Evolutionary conservation across 2,888 invertebrate genomes (phyloP).

Genomic region (Orthosia gracilis): DNA sequence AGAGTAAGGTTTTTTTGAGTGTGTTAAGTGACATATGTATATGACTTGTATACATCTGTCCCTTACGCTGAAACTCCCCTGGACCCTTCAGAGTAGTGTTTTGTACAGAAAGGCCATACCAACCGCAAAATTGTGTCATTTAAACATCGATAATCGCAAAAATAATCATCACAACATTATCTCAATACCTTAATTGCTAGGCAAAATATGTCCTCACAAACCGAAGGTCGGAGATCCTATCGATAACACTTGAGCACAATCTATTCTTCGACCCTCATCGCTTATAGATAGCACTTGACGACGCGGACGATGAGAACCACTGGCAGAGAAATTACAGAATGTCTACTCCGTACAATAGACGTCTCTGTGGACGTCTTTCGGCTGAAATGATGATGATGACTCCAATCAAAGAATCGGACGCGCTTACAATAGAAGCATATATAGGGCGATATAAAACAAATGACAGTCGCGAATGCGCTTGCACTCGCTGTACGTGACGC

Average conservation of each 20-base stretch:
- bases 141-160: background rate
- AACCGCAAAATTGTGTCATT: background rate
- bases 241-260: conserved; percentile 52
- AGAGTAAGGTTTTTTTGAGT: too few relatives aligned
- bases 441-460: background rate
- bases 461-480: too few relatives aligned
- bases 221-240: conserved; percentile 44
- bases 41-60: too few relatives aligned
- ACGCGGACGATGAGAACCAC: conserved; percentile 15
- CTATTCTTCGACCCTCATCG: conserved; percentile 39
- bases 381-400: background rate
- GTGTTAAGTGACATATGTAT: too few relatives aligned
- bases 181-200: conserved; percentile 16
- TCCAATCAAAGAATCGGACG: background rate
- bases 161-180: background rate
- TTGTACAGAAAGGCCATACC: background rate
- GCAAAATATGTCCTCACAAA: conserved; percentile 37
- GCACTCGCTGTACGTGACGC: background rate
- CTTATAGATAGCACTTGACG: conserved; percentile 56
- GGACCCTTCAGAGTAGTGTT: too few relatives aligned
- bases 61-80: too few relatives aligned
- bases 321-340: conserved; percentile 16
- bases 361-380: too few relatives aligned
- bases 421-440: background rate
- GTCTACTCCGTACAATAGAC: background rate